These are phyloP conservation scores for Nomada goodeniana DNA, from an alignment of 2,888 invertebrate genomes.

Conservation along the genomic window DNA sequence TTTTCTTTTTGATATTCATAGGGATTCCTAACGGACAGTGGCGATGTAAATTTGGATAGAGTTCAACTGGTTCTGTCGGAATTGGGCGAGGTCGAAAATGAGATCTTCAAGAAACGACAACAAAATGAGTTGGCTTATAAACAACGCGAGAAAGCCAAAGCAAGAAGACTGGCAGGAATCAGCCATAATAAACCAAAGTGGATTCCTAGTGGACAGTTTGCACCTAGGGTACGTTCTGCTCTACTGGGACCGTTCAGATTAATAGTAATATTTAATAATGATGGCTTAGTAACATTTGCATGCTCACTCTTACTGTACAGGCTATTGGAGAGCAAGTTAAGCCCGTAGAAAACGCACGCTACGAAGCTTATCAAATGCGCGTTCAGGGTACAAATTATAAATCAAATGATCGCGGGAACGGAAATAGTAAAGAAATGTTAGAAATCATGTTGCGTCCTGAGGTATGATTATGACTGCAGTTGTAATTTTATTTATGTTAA, in stretches of 20 bases:
- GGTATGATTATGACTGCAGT: conserved; percentile 61
- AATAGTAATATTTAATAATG: background rate
- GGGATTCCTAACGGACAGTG: conserved; percentile 98
- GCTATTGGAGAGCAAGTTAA: conserved; percentile 86
- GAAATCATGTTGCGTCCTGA: conserved; percentile 86
- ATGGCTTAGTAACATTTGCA: too few species aligned
- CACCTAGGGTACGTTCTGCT: conserved; percentile 87
- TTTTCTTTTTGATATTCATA: conserved; percentile 78
- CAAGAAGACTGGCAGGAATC: conserved; percentile 85
- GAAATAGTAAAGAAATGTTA: conserved; percentile 72
- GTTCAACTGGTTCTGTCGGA: conserved; percentile 98
- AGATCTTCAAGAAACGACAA: conserved; percentile 97
- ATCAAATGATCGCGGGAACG: conserved; percentile 67
- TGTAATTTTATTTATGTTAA: conserved; percentile 3
- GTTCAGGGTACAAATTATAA: conserved; percentile 81
- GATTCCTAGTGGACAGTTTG: conserved; percentile 91
- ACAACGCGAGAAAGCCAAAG: conserved; percentile 91
- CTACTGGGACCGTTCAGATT: background rate
- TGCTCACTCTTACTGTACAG: conserved; percentile 79
- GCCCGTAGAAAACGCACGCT: conserved; percentile 89
- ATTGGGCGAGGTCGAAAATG: conserved; percentile 97
- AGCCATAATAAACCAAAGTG: conserved; percentile 89
- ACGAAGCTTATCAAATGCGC: conserved; percentile 91
- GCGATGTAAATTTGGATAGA: conserved; percentile 95
- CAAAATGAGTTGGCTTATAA: conserved; percentile 93